phyloP scores from a whole-genome alignment of 2,888 invertebrate genomes.

The Lithosia quadra region DNA sequence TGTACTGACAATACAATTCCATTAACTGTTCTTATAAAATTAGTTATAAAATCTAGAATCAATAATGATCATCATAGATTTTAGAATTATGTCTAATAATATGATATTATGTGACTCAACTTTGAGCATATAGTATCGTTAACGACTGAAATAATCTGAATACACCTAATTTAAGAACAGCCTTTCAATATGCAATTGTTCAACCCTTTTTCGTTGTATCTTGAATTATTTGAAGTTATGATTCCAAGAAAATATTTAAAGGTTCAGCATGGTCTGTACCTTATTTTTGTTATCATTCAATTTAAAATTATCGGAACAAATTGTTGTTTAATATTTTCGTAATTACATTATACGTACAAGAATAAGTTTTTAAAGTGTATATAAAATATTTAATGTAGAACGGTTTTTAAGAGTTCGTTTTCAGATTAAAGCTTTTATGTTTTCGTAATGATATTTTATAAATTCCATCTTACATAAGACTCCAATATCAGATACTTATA shows the following conservation, averaged over 20 bases:
- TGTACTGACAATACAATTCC: neutral
- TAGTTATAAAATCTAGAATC: no score
- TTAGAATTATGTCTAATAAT: neutral
- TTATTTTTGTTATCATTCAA: constrained; percentile 33
- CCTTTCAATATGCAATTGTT: neutral
- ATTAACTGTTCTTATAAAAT: neutral
- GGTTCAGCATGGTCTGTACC: constrained; percentile 14
- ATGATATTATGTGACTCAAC: neutral
- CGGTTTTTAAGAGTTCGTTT: neutral
- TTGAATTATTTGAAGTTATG: neutral
- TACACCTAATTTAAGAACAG: neutral
- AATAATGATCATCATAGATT: neutral
- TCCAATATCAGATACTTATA: constrained; percentile 13
- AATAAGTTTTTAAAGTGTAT: constrained; percentile 12
- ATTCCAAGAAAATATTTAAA: constrained; percentile 4
- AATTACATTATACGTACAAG: constrained; percentile 27
- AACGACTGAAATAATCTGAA: neutral
- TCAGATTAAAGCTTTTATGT: constrained; percentile 7
- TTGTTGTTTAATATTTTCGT: constrained; percentile 34
- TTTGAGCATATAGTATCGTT: neutral
- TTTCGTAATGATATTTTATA: constrained; percentile 4
- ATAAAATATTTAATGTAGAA: neutral
- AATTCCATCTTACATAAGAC: constrained; percentile 12
- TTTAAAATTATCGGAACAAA: constrained; percentile 40
- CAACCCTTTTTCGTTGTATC: neutral